Evolutionary conservation across 1,140 invertebrate genomes (phyloP), one percentile per base, ranked within the genome.

Genomic region (Anastatus disparis): DNA sequence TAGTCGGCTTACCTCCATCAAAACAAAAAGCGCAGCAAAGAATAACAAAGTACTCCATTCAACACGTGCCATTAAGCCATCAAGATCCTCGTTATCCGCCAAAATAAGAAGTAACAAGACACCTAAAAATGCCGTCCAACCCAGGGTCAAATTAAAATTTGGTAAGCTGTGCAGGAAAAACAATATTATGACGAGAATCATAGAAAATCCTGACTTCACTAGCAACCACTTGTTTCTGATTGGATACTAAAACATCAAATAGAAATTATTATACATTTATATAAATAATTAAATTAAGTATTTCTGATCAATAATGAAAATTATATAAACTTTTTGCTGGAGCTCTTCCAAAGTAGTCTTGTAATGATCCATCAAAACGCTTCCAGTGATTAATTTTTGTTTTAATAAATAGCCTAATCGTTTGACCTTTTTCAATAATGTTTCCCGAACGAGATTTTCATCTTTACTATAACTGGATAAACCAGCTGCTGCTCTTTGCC

Each of bases 21-120:
- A 85, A 10, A 96, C 91, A 72, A 97, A 97, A 0, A 97, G 82
- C 0, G 93, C 91, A 0, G 93, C 93, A 78, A 97, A 97, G 83
- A 97, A 97, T 13, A 96, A 83, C 0, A 97, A 80, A 0, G 95
- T 97, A 1, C 92, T 92, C 95, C 95, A 96, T 82, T 97, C 95
- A 0, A 97, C 93, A 65, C 93, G 87, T 0, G 91, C 89, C 66
- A 97, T 85, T 42, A 97, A 89, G 2, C 91, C 90, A 78, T 96
- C 95, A 63, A 97, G 81, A 78, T 96, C 93, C 44, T 91, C 88
- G 13, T 88, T 88, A 73, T 96, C 93, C 0, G 93, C 90, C 46
- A 96, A 76, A 6, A 96, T 88, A 0, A 97, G 85, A 0, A 94
- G 82, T 12, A 94, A 83, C 27, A 95, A 82, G 1, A 93, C 93